phyloP scores from a whole-genome alignment of 1,140 invertebrate genomes.

The Streblospio benedicti region DNA sequence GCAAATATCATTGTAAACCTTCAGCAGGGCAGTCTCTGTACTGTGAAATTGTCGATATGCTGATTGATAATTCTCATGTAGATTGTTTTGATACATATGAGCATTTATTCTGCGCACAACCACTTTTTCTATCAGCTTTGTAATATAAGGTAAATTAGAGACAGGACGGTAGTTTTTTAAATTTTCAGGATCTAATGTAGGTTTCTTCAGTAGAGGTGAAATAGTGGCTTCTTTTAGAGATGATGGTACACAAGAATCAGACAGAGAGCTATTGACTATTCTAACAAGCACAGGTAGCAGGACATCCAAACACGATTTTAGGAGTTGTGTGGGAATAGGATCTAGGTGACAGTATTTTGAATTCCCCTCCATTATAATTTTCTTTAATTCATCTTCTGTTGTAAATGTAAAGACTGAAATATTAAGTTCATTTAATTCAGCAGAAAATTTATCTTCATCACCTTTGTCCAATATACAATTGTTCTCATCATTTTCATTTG shows the following conservation, averaged over 20 bases:
- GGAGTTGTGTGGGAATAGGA: constrained; percentile 12
- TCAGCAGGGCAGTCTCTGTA: not conserved
- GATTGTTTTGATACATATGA: not conserved
- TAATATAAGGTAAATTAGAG: constrained; percentile 15
- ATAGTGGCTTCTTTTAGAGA: constrained; percentile 10
- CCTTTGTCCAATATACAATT: too few species aligned
- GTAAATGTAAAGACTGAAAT: too few species aligned
- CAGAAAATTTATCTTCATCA: too few species aligned
- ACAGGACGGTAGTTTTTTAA: constrained; percentile 20
- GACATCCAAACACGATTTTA: constrained; percentile 6
- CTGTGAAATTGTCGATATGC: not conserved
- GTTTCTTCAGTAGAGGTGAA: constrained; percentile 18
- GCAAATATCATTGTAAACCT: too few species aligned
- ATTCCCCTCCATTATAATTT: not conserved
- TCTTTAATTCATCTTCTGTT: too few species aligned
- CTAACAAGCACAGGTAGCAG: constrained; percentile 6
- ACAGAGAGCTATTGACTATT: constrained; percentile 17
- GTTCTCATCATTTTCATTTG: too few species aligned
- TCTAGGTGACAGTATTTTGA: constrained; percentile 16
- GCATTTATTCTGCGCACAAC: not conserved
- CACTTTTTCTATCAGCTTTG: constrained; percentile 13
- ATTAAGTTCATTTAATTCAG: too few species aligned
- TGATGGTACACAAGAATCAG: not conserved
- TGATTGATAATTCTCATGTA: not conserved
- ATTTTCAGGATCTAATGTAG: constrained; percentile 12